Evolutionary conservation across 2,113 vertebrate genomes (phyloP), one percentile per base, ranked within the genome.

Genomic region (Rhea pennata): DNA sequence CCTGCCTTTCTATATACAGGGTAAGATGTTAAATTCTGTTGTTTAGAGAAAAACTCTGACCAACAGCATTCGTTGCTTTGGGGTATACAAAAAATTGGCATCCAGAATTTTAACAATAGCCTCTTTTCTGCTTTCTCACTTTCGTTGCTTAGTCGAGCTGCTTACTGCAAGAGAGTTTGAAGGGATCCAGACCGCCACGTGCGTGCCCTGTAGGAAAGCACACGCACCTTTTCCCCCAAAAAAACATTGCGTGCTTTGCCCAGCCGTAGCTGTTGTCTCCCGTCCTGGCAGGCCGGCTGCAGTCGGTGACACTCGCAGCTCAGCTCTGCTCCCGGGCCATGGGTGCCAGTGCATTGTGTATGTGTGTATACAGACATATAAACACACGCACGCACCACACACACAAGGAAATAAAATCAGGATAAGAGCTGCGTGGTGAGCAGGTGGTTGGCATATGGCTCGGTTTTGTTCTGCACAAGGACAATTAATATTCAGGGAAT

Each of bases 401-500:
- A 36, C 54, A 44, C 51, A 39, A 77, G 36, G 62, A 88, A 89
- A 82, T 39, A 50, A 95, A 92, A 46, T 71, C 79, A 56, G 44
- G 85, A 12, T 92, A 85, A 80, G 39, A 75, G 12, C 39, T 72
- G 61, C 22, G 19, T 42, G 29, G 50, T 24, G 67, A 97, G 15
- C 96, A 97, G 96, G 73, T 97, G 96, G 92, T 53, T 78, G 80
- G 70, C 87, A 90, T 93, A 96, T 53, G 85, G 86, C 23, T 94
- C 58, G 15, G 64, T 39, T 88, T 86, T 90, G 10, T 93, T 94
- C 70, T 51, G 94, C 54, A n/a, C 83, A 58, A 67, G 39, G 23
- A 86, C 77, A 14, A 85, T 96, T 88, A 96, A 96, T 97, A 97
- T 96, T 95, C 85, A 97, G 51, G 24, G 66, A 88, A 19, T 85